phyloP scores from a whole-genome alignment of 2,888 invertebrate genomes.

The Meta bourneti region DNA sequence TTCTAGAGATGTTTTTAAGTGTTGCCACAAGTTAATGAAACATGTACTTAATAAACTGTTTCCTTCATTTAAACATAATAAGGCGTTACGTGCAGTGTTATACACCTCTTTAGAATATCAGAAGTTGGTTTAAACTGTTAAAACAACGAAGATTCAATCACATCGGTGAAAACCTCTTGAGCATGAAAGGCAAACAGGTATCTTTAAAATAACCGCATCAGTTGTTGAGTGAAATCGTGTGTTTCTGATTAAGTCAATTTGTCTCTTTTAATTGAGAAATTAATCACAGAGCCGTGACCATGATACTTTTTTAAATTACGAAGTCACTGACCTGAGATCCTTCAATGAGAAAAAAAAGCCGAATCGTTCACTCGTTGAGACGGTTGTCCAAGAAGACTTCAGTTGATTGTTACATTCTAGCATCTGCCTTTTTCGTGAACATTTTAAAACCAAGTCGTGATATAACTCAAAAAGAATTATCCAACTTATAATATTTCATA shows the following conservation, averaged over 20 bases:
- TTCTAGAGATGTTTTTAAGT: no score
- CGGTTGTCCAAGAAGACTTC: neutral
- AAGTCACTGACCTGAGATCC: slow-evolving; percentile 8
- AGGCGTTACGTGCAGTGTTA: no score
- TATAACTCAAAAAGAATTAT: no score
- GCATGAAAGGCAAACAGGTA: neutral
- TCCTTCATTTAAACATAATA: no score
- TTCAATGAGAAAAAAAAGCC: neutral
- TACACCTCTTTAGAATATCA: no score
- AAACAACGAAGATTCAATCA: neutral
- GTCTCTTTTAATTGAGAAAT: neutral
- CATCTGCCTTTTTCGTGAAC: no score
- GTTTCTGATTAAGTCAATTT: neutral
- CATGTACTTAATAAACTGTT: no score
- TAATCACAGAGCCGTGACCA: neutral
- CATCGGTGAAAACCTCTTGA: neutral
- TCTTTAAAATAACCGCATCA: neutral
- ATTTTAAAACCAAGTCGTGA: no score
- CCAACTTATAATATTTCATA: no score
- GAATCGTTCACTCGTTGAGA: neutral
- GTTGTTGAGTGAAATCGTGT: neutral
- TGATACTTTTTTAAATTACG: slow-evolving; percentile 1
- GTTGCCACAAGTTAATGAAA: no score
- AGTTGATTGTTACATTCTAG: no score
- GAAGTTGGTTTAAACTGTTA: no score